Base-by-base conservation (phyloP, 2,113 vertebrate genomes). In the Himantopus leucocephalus region DNA sequence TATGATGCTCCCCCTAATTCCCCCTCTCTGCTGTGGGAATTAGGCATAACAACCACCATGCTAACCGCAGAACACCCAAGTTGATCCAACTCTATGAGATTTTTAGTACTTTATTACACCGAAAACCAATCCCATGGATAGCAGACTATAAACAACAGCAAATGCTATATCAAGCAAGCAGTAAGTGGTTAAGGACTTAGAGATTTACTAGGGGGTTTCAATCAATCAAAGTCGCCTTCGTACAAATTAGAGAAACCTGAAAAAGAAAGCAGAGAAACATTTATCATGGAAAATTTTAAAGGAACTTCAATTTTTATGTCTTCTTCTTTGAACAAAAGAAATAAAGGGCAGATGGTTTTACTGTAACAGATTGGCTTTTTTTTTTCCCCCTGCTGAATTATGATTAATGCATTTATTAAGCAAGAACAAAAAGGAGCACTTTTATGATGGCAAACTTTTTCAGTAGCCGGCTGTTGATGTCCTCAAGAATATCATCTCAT, bases 21-120 rank as follows among this genome's bases (percentile, higher is more conserved):
- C 97, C 97, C 95, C 95, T 97, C 97, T 97, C 98, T 98, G 97
- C 98, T 98, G 97, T 98, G 98, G 98, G 99, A 99, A 98, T 98
- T 98, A 98, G 98, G 98, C 98, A 98, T 98, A 99, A 98, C 98
- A 98, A 98, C 98, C 98, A 96, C 98, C 97, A 97, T 95, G 97
- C 98, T 98, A 97, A 98, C 98, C 96, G 74, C 98, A 97, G 99
- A 99, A 99, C 99, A 99, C 99, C 99, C 99, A 99, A 98, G 99
- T 99, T 98, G 99, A 98, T 98, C 97, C 97, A 97, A 90, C 92
- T 97, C 96, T 62, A 94, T 37, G 96, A 95, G 96, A 96, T 96
- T 97, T 97, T 97, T 95, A 98, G 97, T 96, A 79, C 96, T 98
- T 98, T 97, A 98, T 97, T 97, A 97, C 94, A 97, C 66, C 11